Percentiles rank a stretch among this genome's conserved stretches.
Conservation (phyloP, 2,797 vertebrate species). For the Pelodytes ibericus region DNA sequence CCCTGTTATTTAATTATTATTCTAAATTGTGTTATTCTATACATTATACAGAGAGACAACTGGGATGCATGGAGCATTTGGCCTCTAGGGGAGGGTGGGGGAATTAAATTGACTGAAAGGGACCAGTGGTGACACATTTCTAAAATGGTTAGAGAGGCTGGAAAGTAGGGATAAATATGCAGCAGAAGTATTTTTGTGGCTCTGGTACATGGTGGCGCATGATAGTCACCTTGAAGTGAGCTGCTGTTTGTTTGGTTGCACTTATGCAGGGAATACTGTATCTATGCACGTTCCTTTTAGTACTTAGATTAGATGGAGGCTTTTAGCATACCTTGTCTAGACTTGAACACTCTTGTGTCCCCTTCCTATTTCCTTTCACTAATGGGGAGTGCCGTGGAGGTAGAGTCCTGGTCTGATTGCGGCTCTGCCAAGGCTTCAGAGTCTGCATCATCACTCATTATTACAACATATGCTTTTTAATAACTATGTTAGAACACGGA, state of each 20-base stretch:
- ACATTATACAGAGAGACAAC: conserved; percentile 41
- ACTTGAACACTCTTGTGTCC: conserved; percentile 26
- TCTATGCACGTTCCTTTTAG: conserved; percentile 52
- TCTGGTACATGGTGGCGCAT: not conserved
- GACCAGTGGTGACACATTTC: conserved; percentile 20
- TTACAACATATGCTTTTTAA: conserved; percentile 12
- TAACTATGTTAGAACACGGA: not conserved
- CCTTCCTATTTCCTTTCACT: not conserved
- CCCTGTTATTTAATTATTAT: conserved; percentile 47
- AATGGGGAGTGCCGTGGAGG: conserved; percentile 6
- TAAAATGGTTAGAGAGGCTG: not conserved
- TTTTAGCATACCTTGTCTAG: conserved; percentile 23
- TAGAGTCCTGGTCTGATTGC: conserved; percentile 27
- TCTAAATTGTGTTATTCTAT: conserved; percentile 43
- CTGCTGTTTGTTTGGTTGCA: conserved; percentile 24
- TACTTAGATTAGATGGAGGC: conserved; percentile 41
- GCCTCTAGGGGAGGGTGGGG: conserved; percentile 24
- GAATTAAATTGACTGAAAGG: conserved; percentile 14
- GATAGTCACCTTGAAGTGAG: conserved; percentile 7
- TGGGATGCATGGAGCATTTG: conserved; percentile 42
- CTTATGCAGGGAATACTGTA: conserved; percentile 51
- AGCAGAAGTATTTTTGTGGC: not conserved
- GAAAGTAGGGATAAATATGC: not conserved
- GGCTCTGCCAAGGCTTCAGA: not conserved
- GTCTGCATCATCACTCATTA: not conserved